A percentile compares a stretch with the other conserved stretches of the same genome.
Conservation (phyloP, 2,113 vertebrate species). For the Lates calcarifer region DNA sequence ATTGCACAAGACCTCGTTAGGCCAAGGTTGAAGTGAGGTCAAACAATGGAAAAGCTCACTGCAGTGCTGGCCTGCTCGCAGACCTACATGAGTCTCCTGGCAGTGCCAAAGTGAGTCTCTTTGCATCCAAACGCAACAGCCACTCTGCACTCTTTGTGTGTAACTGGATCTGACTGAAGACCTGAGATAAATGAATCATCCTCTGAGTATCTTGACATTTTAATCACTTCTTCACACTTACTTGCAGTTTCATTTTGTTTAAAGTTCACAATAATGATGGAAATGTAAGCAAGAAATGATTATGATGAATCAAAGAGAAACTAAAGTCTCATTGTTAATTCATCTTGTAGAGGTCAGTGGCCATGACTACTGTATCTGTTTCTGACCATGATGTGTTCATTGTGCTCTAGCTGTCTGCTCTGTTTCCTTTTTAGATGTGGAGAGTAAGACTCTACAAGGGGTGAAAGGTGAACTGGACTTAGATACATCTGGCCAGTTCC, state of each 20-base stretch:
- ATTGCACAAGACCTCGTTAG: conserved; percentile 60
- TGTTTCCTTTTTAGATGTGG: conserved; percentile 87
- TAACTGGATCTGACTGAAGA: conserved; percentile 12
- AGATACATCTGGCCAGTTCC: conserved; percentile 86
- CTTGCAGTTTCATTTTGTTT: not conserved
- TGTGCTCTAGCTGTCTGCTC: not conserved
- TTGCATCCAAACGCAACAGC: conserved; percentile 36
- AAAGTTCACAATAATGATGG: not conserved
- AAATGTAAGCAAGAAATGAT: conserved; percentile 1
- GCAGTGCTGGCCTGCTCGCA: conserved; percentile 3
- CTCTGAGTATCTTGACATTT: not conserved
- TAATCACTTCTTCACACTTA: not conserved
- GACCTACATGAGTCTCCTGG: conserved; percentile 8
- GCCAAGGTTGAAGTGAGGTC: conserved; percentile 64
- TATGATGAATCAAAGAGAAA: not conserved
- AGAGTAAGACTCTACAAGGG: conserved; percentile 94
- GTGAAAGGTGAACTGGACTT: conserved; percentile 89
- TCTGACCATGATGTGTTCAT: not conserved
- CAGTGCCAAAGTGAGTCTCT: conserved; percentile 13
- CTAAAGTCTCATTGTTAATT: not conserved
- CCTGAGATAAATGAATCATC: conserved; percentile 16
- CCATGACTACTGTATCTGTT: not conserved
- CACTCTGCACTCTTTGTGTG: not conserved
- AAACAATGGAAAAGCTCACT: conserved; percentile 27
- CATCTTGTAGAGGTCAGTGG: not conserved